These are phyloP conservation scores for Apus apus DNA, from an alignment of 2,113 vertebrate genomes.

Conservation along the genomic window DNA sequence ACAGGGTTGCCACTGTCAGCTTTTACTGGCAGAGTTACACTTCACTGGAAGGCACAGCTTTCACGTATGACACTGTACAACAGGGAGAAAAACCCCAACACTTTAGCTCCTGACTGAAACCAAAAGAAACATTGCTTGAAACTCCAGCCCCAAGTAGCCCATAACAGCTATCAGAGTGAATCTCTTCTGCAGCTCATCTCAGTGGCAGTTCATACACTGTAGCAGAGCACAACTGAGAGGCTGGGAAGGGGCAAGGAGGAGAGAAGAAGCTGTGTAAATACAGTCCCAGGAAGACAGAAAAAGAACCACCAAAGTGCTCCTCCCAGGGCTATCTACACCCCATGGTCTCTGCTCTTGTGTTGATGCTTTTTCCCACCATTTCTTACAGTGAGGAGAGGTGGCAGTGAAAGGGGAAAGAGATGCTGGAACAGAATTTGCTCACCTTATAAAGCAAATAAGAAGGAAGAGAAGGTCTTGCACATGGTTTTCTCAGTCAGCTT, in stretches of 20 bases:
- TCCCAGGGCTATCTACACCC: neutral
- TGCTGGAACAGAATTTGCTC: neutral
- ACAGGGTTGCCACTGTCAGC: neutral
- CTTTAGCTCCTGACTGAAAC: neutral
- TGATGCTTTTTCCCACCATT: neutral
- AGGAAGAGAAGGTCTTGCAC: constrained; percentile 6
- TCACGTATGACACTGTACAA: neutral
- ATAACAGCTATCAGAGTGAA: neutral
- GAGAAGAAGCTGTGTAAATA: neutral
- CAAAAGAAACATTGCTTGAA: neutral
- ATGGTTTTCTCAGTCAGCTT: neutral
- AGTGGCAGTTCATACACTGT: neutral
- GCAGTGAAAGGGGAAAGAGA: neutral
- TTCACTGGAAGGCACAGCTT: neutral
- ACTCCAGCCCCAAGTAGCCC: neutral
- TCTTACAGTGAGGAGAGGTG: neutral
- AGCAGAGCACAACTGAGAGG: neutral
- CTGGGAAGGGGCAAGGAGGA: neutral
- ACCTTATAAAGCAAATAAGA: constrained; percentile 32
- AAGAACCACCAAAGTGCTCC: neutral
- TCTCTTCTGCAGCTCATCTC: neutral
- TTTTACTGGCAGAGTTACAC: neutral
- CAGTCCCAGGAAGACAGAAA: neutral
- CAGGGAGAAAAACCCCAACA: neutral
- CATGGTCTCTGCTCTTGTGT: neutral